These are phyloP conservation scores for Lepilemur ruficaudatus DNA, from an alignment of 2,797 vertebrate genomes.

Conservation along the genomic window DNA sequence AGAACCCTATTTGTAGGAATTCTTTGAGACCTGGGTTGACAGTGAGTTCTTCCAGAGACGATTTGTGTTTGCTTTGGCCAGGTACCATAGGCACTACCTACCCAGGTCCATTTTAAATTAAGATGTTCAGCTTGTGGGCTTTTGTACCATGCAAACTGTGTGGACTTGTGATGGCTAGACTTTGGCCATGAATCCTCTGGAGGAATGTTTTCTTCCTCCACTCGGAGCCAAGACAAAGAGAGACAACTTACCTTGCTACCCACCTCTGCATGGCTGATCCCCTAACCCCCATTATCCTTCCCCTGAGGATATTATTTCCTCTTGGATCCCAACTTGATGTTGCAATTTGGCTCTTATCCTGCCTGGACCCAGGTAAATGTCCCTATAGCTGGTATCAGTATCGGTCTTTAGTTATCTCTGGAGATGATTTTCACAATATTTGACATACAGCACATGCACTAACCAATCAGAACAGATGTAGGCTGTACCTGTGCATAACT, in stretches of 20 bases:
- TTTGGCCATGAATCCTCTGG: background rate
- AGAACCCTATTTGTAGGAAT: background rate
- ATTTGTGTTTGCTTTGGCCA: background rate
- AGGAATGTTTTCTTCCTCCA: background rate
- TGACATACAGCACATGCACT: background rate
- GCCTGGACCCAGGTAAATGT: background rate
- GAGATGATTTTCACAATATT: conserved; percentile 9
- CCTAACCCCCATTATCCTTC: background rate
- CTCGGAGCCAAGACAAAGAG: background rate
- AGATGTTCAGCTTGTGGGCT: background rate
- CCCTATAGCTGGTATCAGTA: background rate
- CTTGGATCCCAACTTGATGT: background rate
- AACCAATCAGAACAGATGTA: background rate
- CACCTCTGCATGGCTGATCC: background rate
- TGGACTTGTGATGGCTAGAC: background rate
- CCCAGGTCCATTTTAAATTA: background rate
- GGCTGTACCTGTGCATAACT: background rate
- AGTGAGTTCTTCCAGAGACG: background rate
- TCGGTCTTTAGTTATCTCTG: background rate
- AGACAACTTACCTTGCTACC: background rate
- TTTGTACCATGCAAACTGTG: background rate
- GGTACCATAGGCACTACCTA: background rate
- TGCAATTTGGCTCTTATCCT: background rate
- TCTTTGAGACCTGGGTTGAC: background rate
- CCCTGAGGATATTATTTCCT: background rate